These are phyloP conservation scores for Drosophila fungiperda DNA, from an alignment of 2,888 invertebrate genomes.

Conservation along the genomic window DNA sequence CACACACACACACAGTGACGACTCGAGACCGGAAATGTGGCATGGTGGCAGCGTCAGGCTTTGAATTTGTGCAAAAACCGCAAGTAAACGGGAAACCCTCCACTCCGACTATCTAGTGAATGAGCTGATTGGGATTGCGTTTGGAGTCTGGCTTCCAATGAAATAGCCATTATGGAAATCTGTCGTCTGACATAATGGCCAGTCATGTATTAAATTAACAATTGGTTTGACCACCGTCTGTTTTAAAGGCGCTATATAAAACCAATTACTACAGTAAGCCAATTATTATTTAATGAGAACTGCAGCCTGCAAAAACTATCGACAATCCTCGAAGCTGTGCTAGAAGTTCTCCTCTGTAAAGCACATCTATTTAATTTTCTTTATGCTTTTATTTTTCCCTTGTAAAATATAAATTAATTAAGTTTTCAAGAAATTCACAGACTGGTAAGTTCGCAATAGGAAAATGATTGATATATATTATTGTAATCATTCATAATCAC, in stretches of 20 bases:
- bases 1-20: constrained; percentile 61
- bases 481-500: background rate
- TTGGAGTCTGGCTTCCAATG: constrained; percentile 47
- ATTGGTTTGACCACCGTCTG: constrained; percentile 3
- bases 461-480: background rate
- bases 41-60: constrained; percentile 52
- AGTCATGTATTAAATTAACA: constrained; percentile 50
- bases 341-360: background rate
- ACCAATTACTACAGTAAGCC: constrained; percentile 4
- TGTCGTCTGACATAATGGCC: constrained; percentile 65
- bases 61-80: constrained; percentile 64
- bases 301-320: background rate
- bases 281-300: constrained; percentile 5
- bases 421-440: background rate
- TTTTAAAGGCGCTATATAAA: constrained; percentile 21
- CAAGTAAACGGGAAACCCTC: constrained; percentile 68
- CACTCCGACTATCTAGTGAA: constrained; percentile 16
- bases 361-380: background rate
- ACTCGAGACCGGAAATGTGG: constrained; percentile 41
- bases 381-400: background rate
- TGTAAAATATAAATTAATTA: background rate
- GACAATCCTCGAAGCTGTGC: background rate
- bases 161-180: constrained; percentile 76
- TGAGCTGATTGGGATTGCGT: constrained; percentile 2
- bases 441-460: background rate